These are phyloP conservation scores for Geotrupes spiniger DNA, from an alignment of 2,888 invertebrate genomes.

Conservation along the genomic window DNA sequence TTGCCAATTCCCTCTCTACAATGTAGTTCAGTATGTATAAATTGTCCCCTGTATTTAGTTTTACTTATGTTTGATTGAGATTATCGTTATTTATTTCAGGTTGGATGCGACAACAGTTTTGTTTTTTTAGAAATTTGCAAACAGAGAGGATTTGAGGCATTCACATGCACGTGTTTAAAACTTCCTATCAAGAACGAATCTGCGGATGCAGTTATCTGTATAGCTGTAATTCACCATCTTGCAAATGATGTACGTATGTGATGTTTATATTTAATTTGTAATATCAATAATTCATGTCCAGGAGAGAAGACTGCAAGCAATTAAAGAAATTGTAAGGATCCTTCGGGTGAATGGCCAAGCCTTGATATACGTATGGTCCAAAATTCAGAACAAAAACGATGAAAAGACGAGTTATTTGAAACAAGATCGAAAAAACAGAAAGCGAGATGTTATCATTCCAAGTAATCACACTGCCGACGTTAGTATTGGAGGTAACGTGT, in stretches of 20 bases:
- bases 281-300: slow-evolving; percentile 37
- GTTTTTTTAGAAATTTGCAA: slow-evolving; percentile 65
- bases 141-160: slow-evolving; percentile 62
- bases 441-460: slow-evolving; percentile 42
- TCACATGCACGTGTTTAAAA: slow-evolving; percentile 73
- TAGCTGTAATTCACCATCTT: slow-evolving; percentile 96
- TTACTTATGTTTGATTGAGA: no score
- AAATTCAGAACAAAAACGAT: slow-evolving; percentile 72
- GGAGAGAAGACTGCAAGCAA: slow-evolving; percentile 70
- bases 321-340: slow-evolving; percentile 73
- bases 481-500: slow-evolving; percentile 34
- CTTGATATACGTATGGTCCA: slow-evolving; percentile 95
- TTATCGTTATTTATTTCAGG: slow-evolving; percentile 48
- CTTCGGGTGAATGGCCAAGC: slow-evolving; percentile 71
- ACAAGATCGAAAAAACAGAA: slow-evolving; percentile 56
- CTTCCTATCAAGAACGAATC: slow-evolving; percentile 66
- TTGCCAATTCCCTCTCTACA: no score
- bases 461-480: slow-evolving; percentile 33
- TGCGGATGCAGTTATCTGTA: slow-evolving; percentile 84
- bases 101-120: slow-evolving; percentile 79
- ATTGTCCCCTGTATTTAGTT: no score
- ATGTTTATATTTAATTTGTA: slow-evolving; percentile 8
- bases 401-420: slow-evolving; percentile 69
- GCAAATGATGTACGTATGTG: slow-evolving; percentile 63
- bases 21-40: no score